Base-by-base conservation (phyloP, 2,797 vertebrate species). In the Hypotaenidia philippensis region DNA sequence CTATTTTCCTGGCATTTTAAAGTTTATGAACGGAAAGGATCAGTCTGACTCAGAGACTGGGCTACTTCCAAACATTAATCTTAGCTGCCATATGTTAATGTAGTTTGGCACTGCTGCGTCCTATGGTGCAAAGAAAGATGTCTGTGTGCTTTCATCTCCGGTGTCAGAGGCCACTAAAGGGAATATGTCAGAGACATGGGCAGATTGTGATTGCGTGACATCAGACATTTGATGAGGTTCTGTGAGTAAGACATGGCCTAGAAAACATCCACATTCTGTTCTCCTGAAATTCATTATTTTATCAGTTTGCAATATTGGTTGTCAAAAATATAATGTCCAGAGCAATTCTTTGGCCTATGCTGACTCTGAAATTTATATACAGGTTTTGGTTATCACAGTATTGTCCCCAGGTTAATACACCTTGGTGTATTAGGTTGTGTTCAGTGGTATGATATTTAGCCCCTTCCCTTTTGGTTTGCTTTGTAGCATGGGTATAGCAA, bases 1-100 rank as follows among this genome's bases (percentile, higher is more conserved):
- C 93, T 90, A 94, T 95, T 96, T 97, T 96, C 94, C 94, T 97
- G 94, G 91, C 93, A 77, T 87, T 94, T 94, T 53, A 86, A 88
- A 95, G 83, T 95, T 96, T 96, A 83, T 70, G 87, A 94, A 96
- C 80, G 85, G 96, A 97, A 97, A 86, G 80, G 93, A 95, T 96
- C 79, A n/a, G 93, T 93, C 94, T 95, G 91, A 96, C 80, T 96
- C 96, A 97, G 89, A 93, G 83, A 93, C 93, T 96, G 91, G 89
- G 91, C 66, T 86, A 64, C 77, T 90, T 96, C 89, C 95, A 95
- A 84, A 63, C 80, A 94, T 94, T 95, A 83, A 94, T 95, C 95
- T 96, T 68, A 74, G 96, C 93, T 96, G 91, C 87, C 93, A 66
- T 93, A 95, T 86, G 91, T 87, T 94, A 96, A 96, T 94, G 87